These are phyloP conservation scores for Rhinopomastus cyanomelas DNA, from an alignment of 2,113 vertebrate species.

Conservation along the genomic window DNA sequence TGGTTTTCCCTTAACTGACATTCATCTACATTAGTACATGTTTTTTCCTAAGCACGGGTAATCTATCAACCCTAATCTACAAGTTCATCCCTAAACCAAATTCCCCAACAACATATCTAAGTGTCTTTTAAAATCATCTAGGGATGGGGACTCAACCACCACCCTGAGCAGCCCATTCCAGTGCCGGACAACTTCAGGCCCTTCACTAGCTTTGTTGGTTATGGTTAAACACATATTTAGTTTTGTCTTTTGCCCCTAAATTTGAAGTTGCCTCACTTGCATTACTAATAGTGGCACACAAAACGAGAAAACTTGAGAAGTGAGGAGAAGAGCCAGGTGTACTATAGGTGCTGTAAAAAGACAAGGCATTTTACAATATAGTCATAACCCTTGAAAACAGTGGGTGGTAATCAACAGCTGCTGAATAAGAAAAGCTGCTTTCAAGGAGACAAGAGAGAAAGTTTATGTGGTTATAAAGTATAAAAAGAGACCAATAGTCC, in stretches of 20 bases:
- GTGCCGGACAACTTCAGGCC: too few species aligned
- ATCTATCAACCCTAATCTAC: too few species aligned
- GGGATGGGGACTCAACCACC: too few species aligned
- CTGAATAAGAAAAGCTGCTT: not conserved
- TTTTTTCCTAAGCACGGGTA: not conserved
- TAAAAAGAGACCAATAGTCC: not conserved
- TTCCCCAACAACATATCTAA: too few species aligned
- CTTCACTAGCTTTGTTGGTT: too few species aligned
- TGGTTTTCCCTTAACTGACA: not conserved
- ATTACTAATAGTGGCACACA: rapidly evolving
- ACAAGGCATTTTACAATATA: not conserved
- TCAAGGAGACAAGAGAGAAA: not conserved
- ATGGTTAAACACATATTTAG: not conserved
- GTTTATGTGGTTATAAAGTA: not conserved
- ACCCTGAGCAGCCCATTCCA: too few species aligned
- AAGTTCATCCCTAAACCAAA: too few species aligned
- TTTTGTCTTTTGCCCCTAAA: not conserved
- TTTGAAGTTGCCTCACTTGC: not conserved
- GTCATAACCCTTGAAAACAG: not conserved
- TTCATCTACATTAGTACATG: not conserved
- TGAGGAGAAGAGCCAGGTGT: not conserved
- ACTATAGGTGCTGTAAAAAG: not conserved
- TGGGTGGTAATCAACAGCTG: not conserved
- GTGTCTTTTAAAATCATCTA: too few species aligned
- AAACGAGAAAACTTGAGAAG: not conserved